Percentiles rank a stretch among this genome's conserved stretches.
phyloP scores from a whole-genome alignment of 1,140 invertebrate genomes.

The Drosophila setifemur region DNA sequence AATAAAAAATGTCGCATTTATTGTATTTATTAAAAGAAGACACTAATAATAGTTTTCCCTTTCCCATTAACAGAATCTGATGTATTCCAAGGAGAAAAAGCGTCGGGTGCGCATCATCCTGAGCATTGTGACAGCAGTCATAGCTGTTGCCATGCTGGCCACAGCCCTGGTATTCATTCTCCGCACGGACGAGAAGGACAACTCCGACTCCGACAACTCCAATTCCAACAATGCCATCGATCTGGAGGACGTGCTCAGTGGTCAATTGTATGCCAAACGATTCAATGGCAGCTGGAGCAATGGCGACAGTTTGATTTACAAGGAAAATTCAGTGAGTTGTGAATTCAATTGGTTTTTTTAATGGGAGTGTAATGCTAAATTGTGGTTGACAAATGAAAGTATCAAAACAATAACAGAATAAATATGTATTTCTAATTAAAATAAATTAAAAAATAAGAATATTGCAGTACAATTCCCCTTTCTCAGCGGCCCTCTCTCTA shows the following conservation, averaged over 20 bases:
- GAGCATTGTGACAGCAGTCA: conserved; percentile 35
- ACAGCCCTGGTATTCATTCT: conserved; percentile 57
- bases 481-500: too few relatives aligned
- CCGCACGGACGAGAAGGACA: conserved; percentile 23
- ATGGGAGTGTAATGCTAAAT: too few relatives aligned
- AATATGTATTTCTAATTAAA: too few relatives aligned
- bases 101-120: conserved; percentile 65
- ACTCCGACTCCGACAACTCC: background rate
- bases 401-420: background rate
- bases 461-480: too few relatives aligned
- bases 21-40: too few relatives aligned
- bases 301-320: conserved; percentile 76
- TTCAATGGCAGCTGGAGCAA: conserved; percentile 85
- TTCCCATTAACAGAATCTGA: conserved; percentile 56
- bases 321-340: conserved; percentile 52
- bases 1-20: too few relatives aligned
- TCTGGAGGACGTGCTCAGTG: conserved; percentile 83
- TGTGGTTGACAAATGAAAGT: background rate
- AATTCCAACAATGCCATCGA: conserved; percentile 52
- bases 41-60: background rate
- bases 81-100: conserved; percentile 69
- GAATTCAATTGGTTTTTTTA: too few relatives aligned
- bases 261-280: conserved; percentile 82
- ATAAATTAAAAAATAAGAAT: too few relatives aligned
- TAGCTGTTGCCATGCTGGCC: conserved; percentile 56